Conservation (phyloP, 1,140 invertebrate species). For the Monochamus saltuarius region DNA sequence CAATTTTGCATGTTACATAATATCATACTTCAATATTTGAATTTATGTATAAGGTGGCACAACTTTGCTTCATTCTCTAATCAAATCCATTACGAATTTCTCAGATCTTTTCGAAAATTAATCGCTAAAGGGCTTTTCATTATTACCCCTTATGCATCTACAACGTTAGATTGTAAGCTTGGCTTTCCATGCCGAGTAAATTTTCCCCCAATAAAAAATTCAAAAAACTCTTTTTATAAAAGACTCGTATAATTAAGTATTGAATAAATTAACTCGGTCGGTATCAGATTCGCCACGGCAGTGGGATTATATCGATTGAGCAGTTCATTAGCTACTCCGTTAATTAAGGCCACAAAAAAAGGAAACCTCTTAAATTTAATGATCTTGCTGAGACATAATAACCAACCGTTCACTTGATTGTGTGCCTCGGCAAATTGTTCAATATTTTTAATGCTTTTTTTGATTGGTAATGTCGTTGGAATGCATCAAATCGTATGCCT, state of each 20-base stretch:
- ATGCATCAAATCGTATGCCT: too few species aligned
- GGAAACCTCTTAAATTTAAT: slow-evolving; percentile 40
- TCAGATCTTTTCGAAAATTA: too few species aligned
- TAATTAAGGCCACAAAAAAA: slow-evolving; percentile 39
- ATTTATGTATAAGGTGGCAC: too few species aligned
- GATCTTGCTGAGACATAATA: slow-evolving; percentile 33
- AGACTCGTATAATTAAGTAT: slow-evolving; percentile 41
- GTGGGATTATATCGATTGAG: slow-evolving; percentile 43
- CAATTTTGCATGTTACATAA: too few species aligned
- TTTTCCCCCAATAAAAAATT: slow-evolving; percentile 33
- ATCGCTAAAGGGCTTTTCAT: too few species aligned
- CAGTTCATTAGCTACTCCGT: slow-evolving; percentile 41
- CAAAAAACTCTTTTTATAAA: slow-evolving; percentile 31
- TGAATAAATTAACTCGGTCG: slow-evolving; percentile 42
- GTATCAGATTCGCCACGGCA: slow-evolving; percentile 41
- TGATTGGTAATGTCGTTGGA: too few species aligned
- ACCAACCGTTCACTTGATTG: slow-evolving; percentile 7
- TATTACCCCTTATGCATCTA: too few species aligned
- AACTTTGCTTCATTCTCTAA: too few species aligned
- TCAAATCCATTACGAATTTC: too few species aligned
- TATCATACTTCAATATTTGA: too few species aligned
- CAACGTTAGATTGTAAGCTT: neutral
- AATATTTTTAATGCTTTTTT: slow-evolving; percentile 1
- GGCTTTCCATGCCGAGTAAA: slow-evolving; percentile 18
- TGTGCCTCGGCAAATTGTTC: slow-evolving; percentile 10